phyloP scores from a whole-genome alignment of 2,113 vertebrate genomes.

The Montifringilla adamsi region DNA sequence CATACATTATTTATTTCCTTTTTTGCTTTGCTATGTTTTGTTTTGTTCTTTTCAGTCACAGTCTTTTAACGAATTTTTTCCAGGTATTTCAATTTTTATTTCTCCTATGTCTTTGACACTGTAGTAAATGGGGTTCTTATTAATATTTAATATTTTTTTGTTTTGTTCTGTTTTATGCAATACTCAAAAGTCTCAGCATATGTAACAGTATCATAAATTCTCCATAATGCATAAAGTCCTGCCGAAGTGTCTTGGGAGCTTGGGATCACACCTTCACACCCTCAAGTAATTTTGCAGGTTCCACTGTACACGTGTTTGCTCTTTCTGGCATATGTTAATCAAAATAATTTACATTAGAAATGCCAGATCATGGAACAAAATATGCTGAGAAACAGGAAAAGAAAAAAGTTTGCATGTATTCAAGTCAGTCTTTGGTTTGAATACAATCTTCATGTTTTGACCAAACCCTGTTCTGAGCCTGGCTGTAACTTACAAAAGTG shows the following conservation, averaged over 20 bases:
- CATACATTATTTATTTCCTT: conserved; percentile 46
- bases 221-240: neutral
- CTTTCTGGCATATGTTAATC: neutral
- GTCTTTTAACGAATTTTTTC: neutral
- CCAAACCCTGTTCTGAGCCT: neutral
- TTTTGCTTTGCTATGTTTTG: conserved; percentile 14
- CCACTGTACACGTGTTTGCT: neutral
- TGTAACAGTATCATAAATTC: neutral
- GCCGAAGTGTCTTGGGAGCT: neutral
- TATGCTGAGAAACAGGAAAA: neutral
- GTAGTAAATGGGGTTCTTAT: neutral
- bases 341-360: neutral
- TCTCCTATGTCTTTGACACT: neutral
- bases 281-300: neutral
- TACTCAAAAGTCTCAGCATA: neutral
- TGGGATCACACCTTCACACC: neutral
- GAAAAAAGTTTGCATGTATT: neutral
- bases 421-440: neutral
- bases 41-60: conserved; percentile 25
- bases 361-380: neutral
- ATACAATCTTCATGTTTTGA: neutral
- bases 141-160: neutral
- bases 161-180: neutral
- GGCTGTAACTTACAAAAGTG: neutral
- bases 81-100: neutral